Evolutionary conservation across 1,140 invertebrate genomes (phyloP).

Genomic region (Mesaphorura yosii): DNA sequence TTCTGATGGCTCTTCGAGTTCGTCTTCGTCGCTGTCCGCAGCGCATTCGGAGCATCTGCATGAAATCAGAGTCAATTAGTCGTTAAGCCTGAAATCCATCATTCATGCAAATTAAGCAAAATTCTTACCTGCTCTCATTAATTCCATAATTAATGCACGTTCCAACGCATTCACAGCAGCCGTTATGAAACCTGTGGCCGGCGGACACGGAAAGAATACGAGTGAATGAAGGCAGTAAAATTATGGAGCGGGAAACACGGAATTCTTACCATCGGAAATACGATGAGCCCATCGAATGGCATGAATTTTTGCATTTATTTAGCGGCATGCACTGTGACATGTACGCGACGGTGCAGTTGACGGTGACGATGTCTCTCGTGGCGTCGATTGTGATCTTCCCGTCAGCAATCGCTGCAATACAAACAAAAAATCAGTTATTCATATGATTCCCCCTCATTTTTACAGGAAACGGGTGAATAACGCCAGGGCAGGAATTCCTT

Average conservation of each 20-base stretch:
- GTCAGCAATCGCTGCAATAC: constrained; percentile 24
- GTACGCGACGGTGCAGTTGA: constrained; percentile 87
- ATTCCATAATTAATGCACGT: constrained; percentile 86
- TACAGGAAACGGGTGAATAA: not conserved
- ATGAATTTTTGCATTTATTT: constrained; percentile 69
- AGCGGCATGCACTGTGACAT: constrained; percentile 80
- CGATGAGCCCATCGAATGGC: constrained; percentile 60
- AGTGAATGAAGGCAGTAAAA: constrained; percentile 5
- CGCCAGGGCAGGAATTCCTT: too few relatives aligned
- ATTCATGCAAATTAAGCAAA: too few relatives aligned
- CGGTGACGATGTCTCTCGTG: constrained; percentile 50
- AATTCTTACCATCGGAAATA: constrained; percentile 77
- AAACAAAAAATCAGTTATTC: constrained; percentile 11
- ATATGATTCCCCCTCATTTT: constrained; percentile 2
- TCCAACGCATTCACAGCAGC: constrained; percentile 88
- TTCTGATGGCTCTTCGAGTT: too few relatives aligned
- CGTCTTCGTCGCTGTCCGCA: too few relatives aligned
- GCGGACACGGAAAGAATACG: constrained; percentile 29
- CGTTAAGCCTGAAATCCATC: too few relatives aligned
- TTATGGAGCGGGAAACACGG: constrained; percentile 67
- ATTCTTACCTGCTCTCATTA: constrained; percentile 60
- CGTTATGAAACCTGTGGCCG: constrained; percentile 81
- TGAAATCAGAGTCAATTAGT: too few relatives aligned
- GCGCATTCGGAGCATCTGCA: too few relatives aligned
- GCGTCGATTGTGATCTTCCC: constrained; percentile 26